Evolutionary conservation across 2,797 vertebrate genomes (phyloP).

Genomic region (Enteromius afrohamiltoni): DNA sequence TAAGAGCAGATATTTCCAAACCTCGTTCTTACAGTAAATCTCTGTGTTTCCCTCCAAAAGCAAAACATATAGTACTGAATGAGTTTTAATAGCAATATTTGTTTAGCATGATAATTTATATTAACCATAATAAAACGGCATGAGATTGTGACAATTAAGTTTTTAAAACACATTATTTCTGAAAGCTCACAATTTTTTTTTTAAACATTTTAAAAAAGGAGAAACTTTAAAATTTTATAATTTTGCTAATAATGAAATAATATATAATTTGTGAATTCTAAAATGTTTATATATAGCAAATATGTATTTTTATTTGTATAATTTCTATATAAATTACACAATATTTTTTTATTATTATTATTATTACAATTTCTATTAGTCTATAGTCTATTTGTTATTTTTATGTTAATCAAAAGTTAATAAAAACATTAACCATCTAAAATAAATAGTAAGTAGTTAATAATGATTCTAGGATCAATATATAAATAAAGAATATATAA

Average conservation of each 20-base stretch:
- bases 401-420: neutral
- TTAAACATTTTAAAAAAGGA: neutral
- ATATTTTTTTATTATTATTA: neutral
- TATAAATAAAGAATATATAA: neutral
- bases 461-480: neutral
- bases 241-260: neutral
- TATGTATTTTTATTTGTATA: neutral
- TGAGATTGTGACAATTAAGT: neutral
- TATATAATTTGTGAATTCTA: neutral
- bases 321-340: neutral
- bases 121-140: neutral
- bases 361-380: neutral
- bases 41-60: neutral
- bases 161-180: neutral
- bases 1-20: constrained; percentile 9
- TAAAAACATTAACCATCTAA: neutral
- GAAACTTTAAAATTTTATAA: neutral
- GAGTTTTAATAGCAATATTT: neutral
- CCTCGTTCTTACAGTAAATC: neutral
- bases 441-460: neutral
- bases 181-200: neutral
- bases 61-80: neutral
- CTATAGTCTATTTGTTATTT: neutral
- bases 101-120: neutral
- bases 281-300: neutral